These are phyloP conservation scores for Fopius arisanus DNA, from an alignment of 1,140 invertebrate genomes.

Conservation along the genomic window DNA sequence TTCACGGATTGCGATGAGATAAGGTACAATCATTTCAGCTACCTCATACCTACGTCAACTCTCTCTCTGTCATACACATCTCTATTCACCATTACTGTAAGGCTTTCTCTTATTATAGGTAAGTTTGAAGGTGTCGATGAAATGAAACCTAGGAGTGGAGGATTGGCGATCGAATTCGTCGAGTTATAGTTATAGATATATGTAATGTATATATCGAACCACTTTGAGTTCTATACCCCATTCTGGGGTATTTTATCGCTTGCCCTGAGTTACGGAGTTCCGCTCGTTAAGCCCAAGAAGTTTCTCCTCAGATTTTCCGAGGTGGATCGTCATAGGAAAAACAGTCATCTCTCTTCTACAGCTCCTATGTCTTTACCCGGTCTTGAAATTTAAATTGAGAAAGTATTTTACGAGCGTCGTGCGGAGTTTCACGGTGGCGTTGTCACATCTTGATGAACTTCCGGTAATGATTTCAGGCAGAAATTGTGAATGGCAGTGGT, in stretches of 20 bases:
- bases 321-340: constrained; percentile 8
- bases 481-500: constrained; percentile 45
- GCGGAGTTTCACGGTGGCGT: constrained; percentile 62
- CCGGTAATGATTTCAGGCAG: constrained; percentile 59
- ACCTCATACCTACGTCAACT: background rate
- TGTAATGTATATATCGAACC: constrained; percentile 19
- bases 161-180: background rate
- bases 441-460: constrained; percentile 67
- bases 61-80: no score
- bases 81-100: no score
- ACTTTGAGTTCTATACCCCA: constrained; percentile 40
- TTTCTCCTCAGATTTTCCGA: constrained; percentile 9
- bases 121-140: background rate
- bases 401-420: constrained; percentile 64
- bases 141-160: background rate
- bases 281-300: constrained; percentile 58
- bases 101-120: no score
- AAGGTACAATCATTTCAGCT: background rate
- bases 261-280: constrained; percentile 54
- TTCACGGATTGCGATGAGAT: constrained; percentile 5
- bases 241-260: constrained; percentile 59
- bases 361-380: constrained; percentile 22
- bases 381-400: constrained; percentile 65
- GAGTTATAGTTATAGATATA: background rate
- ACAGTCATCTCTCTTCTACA: constrained; percentile 20